phyloP scores from a whole-genome alignment of 2,113 vertebrate genomes.

The Forbesichthys agassizii region DNA sequence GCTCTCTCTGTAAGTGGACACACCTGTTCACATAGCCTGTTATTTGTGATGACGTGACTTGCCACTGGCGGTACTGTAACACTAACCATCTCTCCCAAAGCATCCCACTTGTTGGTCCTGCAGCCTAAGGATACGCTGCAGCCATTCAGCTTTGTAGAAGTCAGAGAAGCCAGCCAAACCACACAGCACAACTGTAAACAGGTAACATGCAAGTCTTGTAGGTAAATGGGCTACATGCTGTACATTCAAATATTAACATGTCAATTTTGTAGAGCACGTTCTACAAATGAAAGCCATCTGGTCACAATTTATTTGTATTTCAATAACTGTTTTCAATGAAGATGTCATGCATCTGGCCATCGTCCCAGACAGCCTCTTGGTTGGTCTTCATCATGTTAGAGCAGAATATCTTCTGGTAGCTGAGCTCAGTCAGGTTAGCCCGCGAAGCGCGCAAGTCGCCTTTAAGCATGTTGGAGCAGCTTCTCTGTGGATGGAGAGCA shows the following conservation, averaged over 20 bases:
- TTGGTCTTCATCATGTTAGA: constrained; percentile 88
- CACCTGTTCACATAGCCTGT: background rate
- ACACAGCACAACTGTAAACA: constrained; percentile 80
- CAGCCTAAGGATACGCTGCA: constrained; percentile 79
- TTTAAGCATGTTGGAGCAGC: constrained; percentile 77
- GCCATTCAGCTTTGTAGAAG: constrained; percentile 82
- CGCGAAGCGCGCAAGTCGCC: constrained; percentile 66
- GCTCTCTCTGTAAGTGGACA: constrained; percentile 54
- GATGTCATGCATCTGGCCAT: constrained; percentile 73
- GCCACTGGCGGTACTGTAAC: background rate
- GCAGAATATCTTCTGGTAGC: constrained; percentile 81
- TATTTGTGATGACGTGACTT: background rate
- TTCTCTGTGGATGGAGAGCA: constrained; percentile 57
- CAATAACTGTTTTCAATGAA: constrained; percentile 82
- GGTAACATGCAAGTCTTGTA: background rate
- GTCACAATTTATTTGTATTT: no score
- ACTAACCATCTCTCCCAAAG: constrained; percentile 81
- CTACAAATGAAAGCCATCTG: background rate
- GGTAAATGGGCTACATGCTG: background rate
- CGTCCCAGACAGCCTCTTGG: constrained; percentile 60
- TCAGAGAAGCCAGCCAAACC: constrained; percentile 82
- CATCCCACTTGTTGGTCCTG: constrained; percentile 79
- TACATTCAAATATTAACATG: no score
- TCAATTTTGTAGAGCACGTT: no score
- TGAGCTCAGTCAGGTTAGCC: constrained; percentile 72